Evolutionary conservation across 2,888 invertebrate species (phyloP), one percentile per base, ranked within the genome.

Genomic region (Thymelicus acteon): DNA sequence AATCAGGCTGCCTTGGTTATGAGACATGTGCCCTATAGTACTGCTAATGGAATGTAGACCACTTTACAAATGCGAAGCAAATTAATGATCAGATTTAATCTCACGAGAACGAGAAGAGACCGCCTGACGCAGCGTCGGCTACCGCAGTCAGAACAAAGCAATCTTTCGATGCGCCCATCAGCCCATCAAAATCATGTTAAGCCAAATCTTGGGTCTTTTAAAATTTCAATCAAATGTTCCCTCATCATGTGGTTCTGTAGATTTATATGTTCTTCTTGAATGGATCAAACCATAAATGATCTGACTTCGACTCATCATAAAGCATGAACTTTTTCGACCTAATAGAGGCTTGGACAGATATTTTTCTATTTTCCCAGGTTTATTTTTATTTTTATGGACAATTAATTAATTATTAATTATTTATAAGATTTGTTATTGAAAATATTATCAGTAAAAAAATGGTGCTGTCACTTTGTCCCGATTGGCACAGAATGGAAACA

Each of bases 31-130:
- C 13, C 13, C 57, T 57, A 37, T 12, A 57, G 4, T 37, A 8
- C 31, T 13, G 37, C 31, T 57, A 57, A 57, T 57, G 37, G 57
- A 37, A 57, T 57, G 37, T 37, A 37, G 31, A 40, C 83, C 83
- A 83, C 80, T 85, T 84, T 80, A 80, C 79, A 82, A 81, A 79
- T 83, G 86, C 82, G 83, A 82, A 79, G 86, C 87, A 89, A 91
- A 91, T 92, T 92, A 90, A 91, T 87, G 90, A 89, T 88, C 87
- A 86, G 87, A 88, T 85, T 86, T 85, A 85, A 87, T 87, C 82
- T 85, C 81, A 84, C 85, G 82, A 82, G 81, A 76, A 19, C 19
- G 80, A 82, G 81, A 76, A 82, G 80, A 73, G 73, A 82, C 80
- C 72, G 74, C 80, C 81, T 12, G 39, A 60, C 81, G 78, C 80